These are phyloP conservation scores for Chironomus tentans DNA, from an alignment of 2,888 invertebrate species.

Conservation along the genomic window DNA sequence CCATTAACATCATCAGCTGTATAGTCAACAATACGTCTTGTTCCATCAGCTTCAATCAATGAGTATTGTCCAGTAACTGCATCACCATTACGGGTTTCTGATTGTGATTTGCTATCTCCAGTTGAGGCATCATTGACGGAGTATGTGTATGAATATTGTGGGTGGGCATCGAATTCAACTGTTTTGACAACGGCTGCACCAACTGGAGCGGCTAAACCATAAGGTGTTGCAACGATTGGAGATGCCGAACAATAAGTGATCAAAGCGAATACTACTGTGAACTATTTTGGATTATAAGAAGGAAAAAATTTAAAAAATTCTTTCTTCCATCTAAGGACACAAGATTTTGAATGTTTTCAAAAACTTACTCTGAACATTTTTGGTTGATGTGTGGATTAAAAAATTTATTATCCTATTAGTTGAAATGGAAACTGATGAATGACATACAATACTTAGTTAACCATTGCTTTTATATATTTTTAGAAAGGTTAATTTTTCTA, in stretches of 20 bases:
- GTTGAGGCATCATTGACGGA: constrained; percentile 47
- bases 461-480: too few species aligned
- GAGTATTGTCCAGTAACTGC: constrained; percentile 49
- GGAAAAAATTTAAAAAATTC: too few species aligned
- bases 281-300: not conserved
- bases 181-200: constrained; percentile 31
- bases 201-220: constrained; percentile 33
- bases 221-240: constrained; percentile 27
- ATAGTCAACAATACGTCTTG: constrained; percentile 48
- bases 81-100: constrained; percentile 47
- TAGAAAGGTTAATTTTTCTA: too few species aligned
- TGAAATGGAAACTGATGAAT: too few species aligned
- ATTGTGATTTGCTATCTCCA: constrained; percentile 48
- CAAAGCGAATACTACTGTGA: constrained; percentile 29
- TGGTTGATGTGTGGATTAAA: too few species aligned
- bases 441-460: too few species aligned
- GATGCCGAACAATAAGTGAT: constrained; percentile 31
- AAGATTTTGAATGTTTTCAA: too few species aligned
- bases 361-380: too few species aligned
- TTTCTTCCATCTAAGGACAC: too few species aligned
- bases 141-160: constrained; percentile 48
- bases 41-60: constrained; percentile 48
- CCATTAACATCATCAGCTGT: constrained; percentile 49
- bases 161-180: constrained; percentile 44
- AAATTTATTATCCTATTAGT: too few species aligned